phyloP scores from a whole-genome alignment of 1,140 invertebrate species.

The Tetramorium alpestre region DNA sequence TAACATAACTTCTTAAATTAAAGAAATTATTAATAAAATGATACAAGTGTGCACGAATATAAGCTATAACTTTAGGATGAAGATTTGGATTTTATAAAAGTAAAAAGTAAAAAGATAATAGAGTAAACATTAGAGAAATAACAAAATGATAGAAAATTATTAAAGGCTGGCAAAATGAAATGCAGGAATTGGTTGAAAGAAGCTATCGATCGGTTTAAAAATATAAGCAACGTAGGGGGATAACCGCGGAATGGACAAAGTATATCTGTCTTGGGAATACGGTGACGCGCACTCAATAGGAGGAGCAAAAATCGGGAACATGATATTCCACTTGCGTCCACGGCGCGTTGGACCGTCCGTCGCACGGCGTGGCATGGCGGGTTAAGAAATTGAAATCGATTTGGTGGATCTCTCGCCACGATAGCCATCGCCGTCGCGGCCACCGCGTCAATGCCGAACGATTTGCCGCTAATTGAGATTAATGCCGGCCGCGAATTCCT shows the following conservation, averaged over 20 bases:
- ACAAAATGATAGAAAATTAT: not conserved
- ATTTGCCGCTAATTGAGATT: conserved; percentile 74
- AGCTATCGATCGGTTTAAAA: not conserved
- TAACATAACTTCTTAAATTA: not conserved
- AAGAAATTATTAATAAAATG: not conserved
- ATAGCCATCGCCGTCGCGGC: conserved; percentile 25
- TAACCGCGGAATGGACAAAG: conserved; percentile 36
- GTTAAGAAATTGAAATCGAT: conserved; percentile 71
- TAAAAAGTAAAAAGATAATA: not conserved
- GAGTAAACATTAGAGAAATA: not conserved
- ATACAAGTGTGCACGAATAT: not conserved
- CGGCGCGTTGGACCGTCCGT: not conserved
- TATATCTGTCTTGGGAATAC: conserved; percentile 9
- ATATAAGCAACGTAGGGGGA: conserved; percentile 1
- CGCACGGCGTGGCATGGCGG: not conserved
- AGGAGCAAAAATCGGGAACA: conserved; percentile 61
- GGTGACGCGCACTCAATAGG: not conserved
- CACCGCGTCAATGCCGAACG: conserved; percentile 29
- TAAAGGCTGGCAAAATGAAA: not conserved
- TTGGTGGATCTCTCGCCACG: conserved; percentile 23
- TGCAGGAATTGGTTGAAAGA: not conserved
- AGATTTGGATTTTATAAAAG: not conserved
- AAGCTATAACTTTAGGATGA: not conserved
- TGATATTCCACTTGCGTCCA: conserved; percentile 65
- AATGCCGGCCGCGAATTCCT: conserved; percentile 64